Evolutionary conservation across 2,797 vertebrate genomes (phyloP), one percentile per base, ranked within the genome.

Genomic region (Pteropus rufus): DNA sequence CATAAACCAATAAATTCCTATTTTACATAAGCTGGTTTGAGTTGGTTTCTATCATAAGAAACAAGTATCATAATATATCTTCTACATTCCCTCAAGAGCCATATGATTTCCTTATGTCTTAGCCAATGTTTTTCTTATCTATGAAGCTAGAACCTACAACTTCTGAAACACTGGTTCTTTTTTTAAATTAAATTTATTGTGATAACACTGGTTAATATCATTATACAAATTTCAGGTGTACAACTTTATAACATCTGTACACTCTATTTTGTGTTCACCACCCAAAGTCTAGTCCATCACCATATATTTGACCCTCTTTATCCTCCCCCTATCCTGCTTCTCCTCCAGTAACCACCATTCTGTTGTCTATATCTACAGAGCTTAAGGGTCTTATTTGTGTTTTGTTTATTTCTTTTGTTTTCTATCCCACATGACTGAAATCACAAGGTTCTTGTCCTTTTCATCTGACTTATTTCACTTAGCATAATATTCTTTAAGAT

Each of bases 1-100:
- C 10, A 81, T 89, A 94, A 76, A 54, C 44, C 44, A 70, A 56
- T 52, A 41, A 41, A 80, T 54, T 85, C 73, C 58, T 86, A 64
- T 49, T 70, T 93, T 31, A 85, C 12, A 84, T 31, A 80, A 54
- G 39, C n/a, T 80, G 80, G 26, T 64, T 87, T 81, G 84, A 94
- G 54, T 62, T 89, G 41, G 44, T 85, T 89, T 96, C 90, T 81
- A 85, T 46, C 31, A 81, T 26, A 77, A 87, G 64, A 72, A 72
- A 65, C 93, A 89, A 95, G n/a, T 41, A 87, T 16, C 19, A 70
- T 72, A 64, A 44, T 23, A 65, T 12, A 64, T 44, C 34, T 67
- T 44, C 62, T 79, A 65, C 34, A 67, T 87, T 83, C 72, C 29
- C 11, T 54, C 39, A 81, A 87, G 2, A 87, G 70, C 15, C 65